A percentile compares a stretch with the other conserved stretches of the same genome.
Conservation (phyloP, 2,113 vertebrate genomes). For the Heloderma charlesbogerti region DNA sequence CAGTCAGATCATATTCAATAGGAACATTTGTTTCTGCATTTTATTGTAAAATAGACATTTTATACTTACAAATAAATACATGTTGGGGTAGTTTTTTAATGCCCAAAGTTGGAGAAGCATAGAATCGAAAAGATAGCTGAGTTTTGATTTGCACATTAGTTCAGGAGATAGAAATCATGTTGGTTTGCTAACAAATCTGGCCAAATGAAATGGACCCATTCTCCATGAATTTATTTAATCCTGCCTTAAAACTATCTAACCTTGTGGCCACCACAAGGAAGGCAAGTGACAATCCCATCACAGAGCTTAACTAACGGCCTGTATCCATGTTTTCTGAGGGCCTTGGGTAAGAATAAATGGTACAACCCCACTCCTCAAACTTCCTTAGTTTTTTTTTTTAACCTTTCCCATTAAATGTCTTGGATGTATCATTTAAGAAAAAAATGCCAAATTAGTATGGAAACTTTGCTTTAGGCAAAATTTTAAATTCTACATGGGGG, state of each 20-base stretch:
- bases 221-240: neutral
- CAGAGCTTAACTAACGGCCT: too few relatives aligned
- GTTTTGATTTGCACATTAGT: neutral
- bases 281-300: too few relatives aligned
- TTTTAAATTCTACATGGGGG: neutral
- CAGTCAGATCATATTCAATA: too few relatives aligned
- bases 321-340: too few relatives aligned
- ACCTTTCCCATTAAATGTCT: neutral
- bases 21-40: neutral
- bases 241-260: neutral
- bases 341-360: too few relatives aligned
- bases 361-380: too few relatives aligned
- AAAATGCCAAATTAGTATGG: neutral
- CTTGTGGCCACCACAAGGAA: too few relatives aligned
- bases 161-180: neutral
- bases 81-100: too few relatives aligned
- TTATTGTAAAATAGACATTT: neutral
- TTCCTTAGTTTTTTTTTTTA: too few relatives aligned
- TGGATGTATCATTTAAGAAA: neutral
- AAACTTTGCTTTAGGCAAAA: neutral
- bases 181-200: neutral
- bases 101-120: neutral
- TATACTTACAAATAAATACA: too few relatives aligned
- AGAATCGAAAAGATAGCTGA: too few relatives aligned
- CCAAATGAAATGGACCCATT: neutral